Evolutionary conservation across 2,888 invertebrate species (phyloP), one percentile per base, ranked within the genome.

Genomic region (Mesochorus sp.): DNA sequence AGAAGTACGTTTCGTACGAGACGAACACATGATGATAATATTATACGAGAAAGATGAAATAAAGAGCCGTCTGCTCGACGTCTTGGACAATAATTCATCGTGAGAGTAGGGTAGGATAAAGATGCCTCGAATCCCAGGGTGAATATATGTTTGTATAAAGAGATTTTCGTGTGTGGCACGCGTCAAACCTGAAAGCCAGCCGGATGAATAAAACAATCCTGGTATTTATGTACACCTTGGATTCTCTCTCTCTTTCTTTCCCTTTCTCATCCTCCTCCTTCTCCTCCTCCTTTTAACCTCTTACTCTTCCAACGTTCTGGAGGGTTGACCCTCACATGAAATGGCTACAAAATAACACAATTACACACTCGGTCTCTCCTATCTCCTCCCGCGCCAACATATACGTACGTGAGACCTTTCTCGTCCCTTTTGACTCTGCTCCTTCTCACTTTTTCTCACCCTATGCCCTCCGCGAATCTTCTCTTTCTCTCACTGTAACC

Each of bases 311-410:
- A 39, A 49, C 78, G 37, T 44, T 61, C 61, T 49, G 82, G 83
- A 80, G 85, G n/a, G n/a, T 83, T 88, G 87, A 87, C 88, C 88
- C 87, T 88, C 87, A 83, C 86, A 85, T 86, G 86, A 90, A 91
- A 89, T 87, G 87, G 90, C 87, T 88, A 88, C 89, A 88, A 89
- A 90, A 89, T 91, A 91, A 91, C 89, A 88, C 88, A 89, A 91
- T 91, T 91, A 91, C 88, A 90, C 88, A 88, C 90, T 88, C 87
- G 84, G 85, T 85, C 87, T 87, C 85, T 80, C 61, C 61, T 49
- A 76, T 79, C 51, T 59, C 14, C 67, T 78, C 62, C 83, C 81
- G 68, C 80, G 77, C 37, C 42, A 44, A 49, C 84, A 28, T 47
- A n/a, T 42, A 84, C 85, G 83, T 84, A 86, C 85, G 75, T 81